Evolutionary conservation across 2,888 invertebrate genomes (phyloP).

Genomic region (Ophion costatus): DNA sequence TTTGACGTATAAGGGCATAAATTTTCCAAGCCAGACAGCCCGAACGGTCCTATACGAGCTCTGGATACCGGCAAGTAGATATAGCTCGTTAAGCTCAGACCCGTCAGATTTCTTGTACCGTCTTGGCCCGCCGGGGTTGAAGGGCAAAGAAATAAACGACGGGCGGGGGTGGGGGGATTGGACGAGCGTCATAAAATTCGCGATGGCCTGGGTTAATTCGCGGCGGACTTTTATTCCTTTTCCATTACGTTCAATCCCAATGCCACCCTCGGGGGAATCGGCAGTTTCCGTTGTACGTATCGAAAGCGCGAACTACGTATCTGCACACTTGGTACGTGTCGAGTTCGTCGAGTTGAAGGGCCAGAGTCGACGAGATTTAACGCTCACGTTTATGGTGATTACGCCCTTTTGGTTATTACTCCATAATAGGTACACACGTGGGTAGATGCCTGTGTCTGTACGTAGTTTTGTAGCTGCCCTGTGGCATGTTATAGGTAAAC

Average conservation of each 20-base stretch:
- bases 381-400: neutral
- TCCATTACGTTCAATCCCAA: constrained; percentile 62
- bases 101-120: constrained; percentile 4
- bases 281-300: constrained; percentile 61
- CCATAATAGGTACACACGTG: neutral
- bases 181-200: constrained; percentile 46
- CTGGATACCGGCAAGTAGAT: neutral
- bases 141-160: constrained; percentile 1
- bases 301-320: constrained; percentile 38
- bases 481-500: constrained; percentile 69
- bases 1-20: neutral
- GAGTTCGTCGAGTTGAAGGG: neutral
- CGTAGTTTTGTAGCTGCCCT: constrained; percentile 14
- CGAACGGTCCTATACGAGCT: neutral
- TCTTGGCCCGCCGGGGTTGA: neutral
- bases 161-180: constrained; percentile 1
- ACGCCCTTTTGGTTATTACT: constrained; percentile 20
- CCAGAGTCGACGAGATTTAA: neutral
- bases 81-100: constrained; percentile 28
- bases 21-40: constrained; percentile 16
- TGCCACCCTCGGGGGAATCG: constrained; percentile 58
- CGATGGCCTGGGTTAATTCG: constrained; percentile 52
- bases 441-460: neutral
- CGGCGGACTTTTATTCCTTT: constrained; percentile 55
- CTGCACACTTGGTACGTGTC: constrained; percentile 19